Percentiles rank a stretch among this genome's conserved stretches.
Conservation (phyloP, 1,140 invertebrate species). For the Sarcophaga bullata region DNA sequence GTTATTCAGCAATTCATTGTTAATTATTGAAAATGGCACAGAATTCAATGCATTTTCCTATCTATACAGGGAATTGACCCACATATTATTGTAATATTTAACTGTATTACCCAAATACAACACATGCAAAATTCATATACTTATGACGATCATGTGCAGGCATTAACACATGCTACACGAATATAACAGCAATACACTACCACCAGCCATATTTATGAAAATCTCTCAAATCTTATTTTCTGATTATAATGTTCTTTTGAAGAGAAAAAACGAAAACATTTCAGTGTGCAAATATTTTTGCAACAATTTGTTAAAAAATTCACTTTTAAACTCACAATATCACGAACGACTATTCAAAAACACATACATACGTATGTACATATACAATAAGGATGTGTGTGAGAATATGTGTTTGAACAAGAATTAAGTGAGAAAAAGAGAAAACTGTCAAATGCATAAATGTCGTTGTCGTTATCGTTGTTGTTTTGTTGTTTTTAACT, state of each 20-base stretch:
- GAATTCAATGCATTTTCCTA: too few relatives aligned
- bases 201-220: background rate
- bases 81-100: too few relatives aligned
- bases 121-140: too few relatives aligned
- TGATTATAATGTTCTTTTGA: background rate
- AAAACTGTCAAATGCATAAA: constrained; percentile 4
- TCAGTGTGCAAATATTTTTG: background rate
- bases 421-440: background rate
- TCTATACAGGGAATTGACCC: too few relatives aligned
- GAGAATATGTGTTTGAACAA: background rate
- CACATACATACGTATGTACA: too few relatives aligned
- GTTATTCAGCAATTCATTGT: too few relatives aligned
- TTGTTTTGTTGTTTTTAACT: background rate
- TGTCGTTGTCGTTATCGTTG: background rate
- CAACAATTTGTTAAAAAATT: background rate
- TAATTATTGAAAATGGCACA: too few relatives aligned
- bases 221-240: background rate
- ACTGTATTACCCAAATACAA: too few relatives aligned
- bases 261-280: background rate
- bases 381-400: too few relatives aligned
- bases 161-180: too few relatives aligned
- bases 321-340: background rate
- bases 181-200: background rate
- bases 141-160: too few relatives aligned
- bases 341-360: too few relatives aligned